Evolutionary conservation across 2,888 invertebrate species (phyloP).

Genomic region (Aphidoletes aphidimyza): DNA sequence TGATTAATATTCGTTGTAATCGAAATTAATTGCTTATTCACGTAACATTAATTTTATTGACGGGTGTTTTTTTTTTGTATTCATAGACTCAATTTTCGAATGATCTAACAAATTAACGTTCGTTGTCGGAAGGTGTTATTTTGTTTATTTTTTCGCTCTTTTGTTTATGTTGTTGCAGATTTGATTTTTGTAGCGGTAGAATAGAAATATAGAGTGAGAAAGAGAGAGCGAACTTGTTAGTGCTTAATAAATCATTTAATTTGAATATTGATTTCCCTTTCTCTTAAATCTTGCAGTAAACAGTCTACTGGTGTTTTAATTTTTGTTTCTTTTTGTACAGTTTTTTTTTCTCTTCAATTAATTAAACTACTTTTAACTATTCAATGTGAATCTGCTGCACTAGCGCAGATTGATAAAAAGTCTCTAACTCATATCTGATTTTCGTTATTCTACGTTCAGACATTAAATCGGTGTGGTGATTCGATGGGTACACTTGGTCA

Average conservation of each 20-base stretch:
- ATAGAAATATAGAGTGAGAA: neutral
- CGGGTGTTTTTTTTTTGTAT: too few relatives aligned
- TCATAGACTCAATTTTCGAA: neutral
- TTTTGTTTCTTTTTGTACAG: neutral
- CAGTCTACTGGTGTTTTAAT: neutral
- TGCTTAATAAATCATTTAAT: too few relatives aligned
- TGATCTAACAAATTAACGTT: constrained; percentile 36
- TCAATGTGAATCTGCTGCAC: neutral
- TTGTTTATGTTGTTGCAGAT: neutral
- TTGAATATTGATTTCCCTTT: too few relatives aligned
- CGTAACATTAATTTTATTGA: neutral
- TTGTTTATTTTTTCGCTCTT: neutral
- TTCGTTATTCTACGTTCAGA: constrained; percentile 68
- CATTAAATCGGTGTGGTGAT: constrained; percentile 84
- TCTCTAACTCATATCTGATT: neutral
- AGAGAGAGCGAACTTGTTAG: neutral
- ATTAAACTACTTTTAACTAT: neutral
- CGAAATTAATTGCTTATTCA: constrained; percentile 34
- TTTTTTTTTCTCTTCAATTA: constrained; percentile 33
- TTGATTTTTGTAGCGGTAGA: neutral
- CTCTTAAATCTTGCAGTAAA: too few relatives aligned
- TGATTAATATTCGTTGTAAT: constrained; percentile 8
- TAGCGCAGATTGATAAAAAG: neutral
- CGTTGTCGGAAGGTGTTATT: constrained; percentile 10
- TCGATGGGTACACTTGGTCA: constrained; percentile 92